phyloP scores from a whole-genome alignment of 92 coral and sea anemone genomes.

The Ricordea florida region DNA sequence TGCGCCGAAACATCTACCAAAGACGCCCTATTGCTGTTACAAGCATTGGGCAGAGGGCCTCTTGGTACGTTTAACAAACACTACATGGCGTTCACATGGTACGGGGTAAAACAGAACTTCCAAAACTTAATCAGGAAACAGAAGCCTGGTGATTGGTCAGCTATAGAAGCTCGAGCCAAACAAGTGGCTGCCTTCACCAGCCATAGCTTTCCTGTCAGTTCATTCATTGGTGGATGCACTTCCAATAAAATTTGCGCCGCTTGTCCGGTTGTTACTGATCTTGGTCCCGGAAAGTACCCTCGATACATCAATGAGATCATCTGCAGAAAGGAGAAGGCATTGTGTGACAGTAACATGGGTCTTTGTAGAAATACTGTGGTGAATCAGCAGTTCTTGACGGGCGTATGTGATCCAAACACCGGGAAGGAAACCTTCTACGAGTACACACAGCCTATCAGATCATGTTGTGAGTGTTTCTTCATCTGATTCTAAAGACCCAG shows the following conservation, averaged over 20 bases:
- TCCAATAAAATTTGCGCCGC: constrained; percentile 3
- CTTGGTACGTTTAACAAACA: constrained; percentile 24
- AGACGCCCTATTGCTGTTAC: neutral
- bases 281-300: constrained; percentile 12
- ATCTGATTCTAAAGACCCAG: no score
- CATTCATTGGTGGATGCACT: neutral
- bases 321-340: neutral
- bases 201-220: neutral
- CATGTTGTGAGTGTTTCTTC: constrained; percentile 25
- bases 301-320: constrained; percentile 35
- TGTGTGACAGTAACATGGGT: neutral
- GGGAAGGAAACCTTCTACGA: neutral
- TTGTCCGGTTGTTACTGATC: constrained; percentile 22
- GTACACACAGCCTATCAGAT: constrained; percentile 6
- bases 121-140: constrained; percentile 3
- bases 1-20: neutral
- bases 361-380: constrained; percentile 4
- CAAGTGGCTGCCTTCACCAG: no score
- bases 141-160: neutral
- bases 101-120: neutral
- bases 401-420: neutral
- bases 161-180: no score
- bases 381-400: neutral
- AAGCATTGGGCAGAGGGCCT: constrained; percentile 16
- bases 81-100: constrained; percentile 41